phyloP scores from a whole-genome alignment of 92 coral and sea anemone genomes.

The Palythoa caribaeorum region DNA sequence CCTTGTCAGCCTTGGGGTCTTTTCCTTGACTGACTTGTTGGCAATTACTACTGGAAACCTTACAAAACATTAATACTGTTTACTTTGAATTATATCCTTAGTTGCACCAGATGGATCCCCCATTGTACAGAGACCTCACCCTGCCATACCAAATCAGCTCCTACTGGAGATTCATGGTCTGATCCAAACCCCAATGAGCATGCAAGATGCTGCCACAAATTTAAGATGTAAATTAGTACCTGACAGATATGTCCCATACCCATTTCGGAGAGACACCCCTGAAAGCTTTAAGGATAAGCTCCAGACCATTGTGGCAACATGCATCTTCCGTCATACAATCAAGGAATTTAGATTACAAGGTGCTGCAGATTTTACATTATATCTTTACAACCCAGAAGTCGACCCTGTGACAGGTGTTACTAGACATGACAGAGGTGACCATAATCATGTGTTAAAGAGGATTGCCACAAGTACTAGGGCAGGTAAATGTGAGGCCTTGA shows the following conservation, averaged over 20 bases:
- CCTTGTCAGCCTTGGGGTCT: not conserved
- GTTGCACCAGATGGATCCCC: slow-evolving; percentile 44
- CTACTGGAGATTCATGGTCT: slow-evolving; percentile 37
- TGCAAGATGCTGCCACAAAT: slow-evolving; percentile 47
- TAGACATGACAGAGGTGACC: slow-evolving; percentile 75
- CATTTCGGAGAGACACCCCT: slow-evolving; percentile 19
- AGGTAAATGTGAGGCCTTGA: slow-evolving; percentile 35
- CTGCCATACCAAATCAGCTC: slow-evolving; percentile 43
- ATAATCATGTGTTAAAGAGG: slow-evolving; percentile 66
- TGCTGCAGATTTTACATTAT: slow-evolving; percentile 38
- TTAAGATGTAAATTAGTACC: slow-evolving; percentile 46
- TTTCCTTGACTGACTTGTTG: not conserved
- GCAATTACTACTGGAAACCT: not conserved
- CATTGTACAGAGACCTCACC: not conserved
- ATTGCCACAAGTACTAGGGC: slow-evolving; percentile 48
- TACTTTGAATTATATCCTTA: not conserved
- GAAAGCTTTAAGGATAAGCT: slow-evolving; percentile 50
- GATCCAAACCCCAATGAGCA: slow-evolving; percentile 8
- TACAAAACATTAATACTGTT: not conserved
- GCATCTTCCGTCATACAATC: slow-evolving; percentile 36
- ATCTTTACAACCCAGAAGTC: slow-evolving; percentile 56
- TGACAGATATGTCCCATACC: slow-evolving; percentile 42
- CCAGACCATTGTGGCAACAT: slow-evolving; percentile 50
- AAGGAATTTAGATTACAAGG: slow-evolving; percentile 27
- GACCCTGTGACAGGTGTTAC: slow-evolving; percentile 52